These are phyloP conservation scores for Drosophila koepferae DNA, from an alignment of 2,888 invertebrate genomes.

Conservation along the genomic window DNA sequence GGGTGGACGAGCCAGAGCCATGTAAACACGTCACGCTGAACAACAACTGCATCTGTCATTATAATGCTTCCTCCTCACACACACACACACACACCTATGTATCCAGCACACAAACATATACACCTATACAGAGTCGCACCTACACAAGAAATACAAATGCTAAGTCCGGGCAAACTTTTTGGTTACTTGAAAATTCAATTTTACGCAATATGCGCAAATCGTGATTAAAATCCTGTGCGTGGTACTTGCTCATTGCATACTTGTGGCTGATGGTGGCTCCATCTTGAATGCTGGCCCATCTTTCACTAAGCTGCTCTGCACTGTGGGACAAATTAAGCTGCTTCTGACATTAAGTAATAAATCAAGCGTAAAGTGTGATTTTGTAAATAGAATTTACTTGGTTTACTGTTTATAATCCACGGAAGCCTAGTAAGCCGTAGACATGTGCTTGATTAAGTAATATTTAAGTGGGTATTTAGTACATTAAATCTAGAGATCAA, in stretches of 20 bases:
- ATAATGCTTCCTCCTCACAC: constrained; percentile 13
- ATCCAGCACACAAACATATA: constrained; percentile 1
- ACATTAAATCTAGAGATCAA: background rate
- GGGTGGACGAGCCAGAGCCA: constrained; percentile 15
- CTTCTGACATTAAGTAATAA: constrained; percentile 8
- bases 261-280: constrained; percentile 35
- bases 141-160: constrained; percentile 22
- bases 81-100: background rate
- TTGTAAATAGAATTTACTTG: constrained; percentile 1
- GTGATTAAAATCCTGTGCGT: constrained; percentile 73
- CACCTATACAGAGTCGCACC: constrained; percentile 3
- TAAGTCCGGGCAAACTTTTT: constrained; percentile 44
- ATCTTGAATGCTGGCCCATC: constrained; percentile 4
- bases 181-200: constrained; percentile 80
- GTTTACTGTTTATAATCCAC: constrained; percentile 4
- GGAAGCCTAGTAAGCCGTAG: background rate
- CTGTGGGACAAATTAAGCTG: constrained; percentile 17
- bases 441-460: constrained; percentile 4
- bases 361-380: constrained; percentile 4
- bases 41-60: constrained; percentile 56
- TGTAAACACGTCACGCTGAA: constrained; percentile 46
- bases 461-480: constrained; percentile 6
- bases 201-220: constrained; percentile 82
- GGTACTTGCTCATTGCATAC: constrained; percentile 53
- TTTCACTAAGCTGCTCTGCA: constrained; percentile 3